These are phyloP conservation scores for Neuroscelio doddi DNA, from an alignment of 2,888 invertebrate genomes.

Conservation along the genomic window DNA sequence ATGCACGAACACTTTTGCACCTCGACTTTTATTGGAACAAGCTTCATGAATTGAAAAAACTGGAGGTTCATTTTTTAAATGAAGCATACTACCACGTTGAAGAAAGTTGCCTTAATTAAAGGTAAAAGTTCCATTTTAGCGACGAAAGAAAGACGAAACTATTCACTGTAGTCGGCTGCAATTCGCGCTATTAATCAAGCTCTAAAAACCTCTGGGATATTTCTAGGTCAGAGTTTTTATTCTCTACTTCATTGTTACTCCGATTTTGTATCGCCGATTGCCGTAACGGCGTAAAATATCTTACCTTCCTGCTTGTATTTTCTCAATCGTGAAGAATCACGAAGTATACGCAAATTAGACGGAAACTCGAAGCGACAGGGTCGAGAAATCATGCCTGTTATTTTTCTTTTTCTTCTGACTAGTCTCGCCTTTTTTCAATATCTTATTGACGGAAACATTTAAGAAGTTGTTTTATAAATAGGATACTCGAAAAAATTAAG, in stretches of 20 bases:
- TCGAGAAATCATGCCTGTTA: slow-evolving; percentile 1
- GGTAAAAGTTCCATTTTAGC: slow-evolving; percentile 32
- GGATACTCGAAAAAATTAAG: too few relatives aligned
- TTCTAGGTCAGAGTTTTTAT: slow-evolving; percentile 39
- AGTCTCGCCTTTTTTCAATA: slow-evolving; percentile 5
- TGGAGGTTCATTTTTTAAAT: slow-evolving; percentile 15
- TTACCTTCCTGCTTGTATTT: not conserved
- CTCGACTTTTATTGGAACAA: slow-evolving; percentile 29
- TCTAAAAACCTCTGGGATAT: slow-evolving; percentile 31
- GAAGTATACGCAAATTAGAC: slow-evolving; percentile 8
- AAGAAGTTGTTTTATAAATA: too few relatives aligned
- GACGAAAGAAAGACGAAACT: slow-evolving; percentile 23
- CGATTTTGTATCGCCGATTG: slow-evolving; percentile 24
- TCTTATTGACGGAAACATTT: slow-evolving; percentile 1
- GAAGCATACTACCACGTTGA: slow-evolving; percentile 11
- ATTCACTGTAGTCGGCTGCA: slow-evolving; percentile 26
- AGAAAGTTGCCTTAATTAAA: slow-evolving; percentile 34
- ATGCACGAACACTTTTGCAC: not conserved
- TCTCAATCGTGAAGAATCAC: too few relatives aligned
- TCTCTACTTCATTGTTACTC: slow-evolving; percentile 29
- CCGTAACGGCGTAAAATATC: not conserved
- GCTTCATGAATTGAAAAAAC: slow-evolving; percentile 18
- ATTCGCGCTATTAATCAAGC: slow-evolving; percentile 44
- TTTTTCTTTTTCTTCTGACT: slow-evolving; percentile 1
- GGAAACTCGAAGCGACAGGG: not conserved